These are phyloP conservation scores for Regulus satrapa DNA, from an alignment of 2,113 vertebrate species.

Conservation along the genomic window DNA sequence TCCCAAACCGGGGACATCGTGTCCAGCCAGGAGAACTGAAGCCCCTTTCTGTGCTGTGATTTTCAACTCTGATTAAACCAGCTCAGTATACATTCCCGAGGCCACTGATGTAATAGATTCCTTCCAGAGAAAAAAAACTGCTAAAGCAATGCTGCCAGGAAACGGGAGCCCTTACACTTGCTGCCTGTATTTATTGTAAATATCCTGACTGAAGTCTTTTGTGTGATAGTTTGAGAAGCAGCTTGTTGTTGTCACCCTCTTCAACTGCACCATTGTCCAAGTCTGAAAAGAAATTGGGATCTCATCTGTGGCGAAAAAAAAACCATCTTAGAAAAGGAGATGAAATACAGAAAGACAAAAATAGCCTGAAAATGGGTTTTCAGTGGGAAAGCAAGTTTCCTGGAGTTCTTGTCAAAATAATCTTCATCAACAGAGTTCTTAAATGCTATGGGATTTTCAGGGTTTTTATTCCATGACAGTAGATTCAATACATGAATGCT, in stretches of 20 bases:
- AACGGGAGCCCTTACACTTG: neutral
- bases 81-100: neutral
- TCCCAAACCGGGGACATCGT: neutral
- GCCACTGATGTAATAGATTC: conserved; percentile 59
- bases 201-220: conserved; percentile 63
- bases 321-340: neutral
- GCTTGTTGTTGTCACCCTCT: conserved; percentile 50
- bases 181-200: conserved; percentile 50
- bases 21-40: conserved; percentile 56
- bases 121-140: conserved; percentile 29
- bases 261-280: conserved; percentile 56
- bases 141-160: neutral
- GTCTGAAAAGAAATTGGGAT: conserved; percentile 18
- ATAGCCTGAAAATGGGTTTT: conserved; percentile 4
- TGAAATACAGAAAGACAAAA: conserved; percentile 6
- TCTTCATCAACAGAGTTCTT: neutral
- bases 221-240: conserved; percentile 27
- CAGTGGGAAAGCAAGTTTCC: conserved; percentile 7
- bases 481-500: neutral
- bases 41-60: conserved; percentile 52
- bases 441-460: neutral
- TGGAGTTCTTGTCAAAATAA: conserved; percentile 20
- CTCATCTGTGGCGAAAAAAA: neutral
- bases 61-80: conserved; percentile 43
- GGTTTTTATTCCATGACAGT: neutral